Base-by-base conservation (phyloP, 1,140 invertebrate genomes). In the Meloidogyne exigua region DNA sequence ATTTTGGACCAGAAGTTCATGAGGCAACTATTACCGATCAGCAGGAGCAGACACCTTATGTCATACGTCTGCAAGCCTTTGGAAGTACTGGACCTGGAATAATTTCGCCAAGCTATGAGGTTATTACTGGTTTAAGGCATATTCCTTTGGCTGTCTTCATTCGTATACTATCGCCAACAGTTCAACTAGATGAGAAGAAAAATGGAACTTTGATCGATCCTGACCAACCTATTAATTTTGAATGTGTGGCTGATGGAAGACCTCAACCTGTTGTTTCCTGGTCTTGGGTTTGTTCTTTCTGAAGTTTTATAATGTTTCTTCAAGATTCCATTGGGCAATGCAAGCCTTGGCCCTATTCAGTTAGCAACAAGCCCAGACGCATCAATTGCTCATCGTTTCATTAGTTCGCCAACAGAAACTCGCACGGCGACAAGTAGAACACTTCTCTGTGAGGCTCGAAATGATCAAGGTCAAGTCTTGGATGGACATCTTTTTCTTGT, bases 101-200 rank as follows among this genome's bases (percentile, higher is more conserved):
- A n/a, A 87, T 87, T 66, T 87, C 85, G 3, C 85, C 85, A 66
- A 79, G 85, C 23, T 82, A 82, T 72, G 86, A 87, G 69, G 85
- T 87, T 5, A 87, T 76, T n/a, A 87, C 85, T 74, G 85, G 85
- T 13, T 72, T 83, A 63, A 87, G 82, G 84, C 85, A 87, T 77
- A 87, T 87, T 72, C 85, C 85, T 23, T 66, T 87, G 13, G 72
- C 76, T 21, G 86, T 85, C 9, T 68, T 75, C 23, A 68, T 87
- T 21, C 80, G 82, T 75, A 42, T 87, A n/a, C 49, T 82, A 0
- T 81, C 86, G 25, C 85, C 85, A 23, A 13, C 63, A 15, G 49
- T 57, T 57, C 18, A 12, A n/a, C 70, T 80, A 18, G 62, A 57
- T 3, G 68, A 67, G 68, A 76, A 66, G n/a, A 74, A 57, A 42